Percentiles rank a stretch among this genome's conserved stretches.
Evolutionary conservation across 1,140 invertebrate species (phyloP).

Genomic region (Diachasmimorpha longicaudata): DNA sequence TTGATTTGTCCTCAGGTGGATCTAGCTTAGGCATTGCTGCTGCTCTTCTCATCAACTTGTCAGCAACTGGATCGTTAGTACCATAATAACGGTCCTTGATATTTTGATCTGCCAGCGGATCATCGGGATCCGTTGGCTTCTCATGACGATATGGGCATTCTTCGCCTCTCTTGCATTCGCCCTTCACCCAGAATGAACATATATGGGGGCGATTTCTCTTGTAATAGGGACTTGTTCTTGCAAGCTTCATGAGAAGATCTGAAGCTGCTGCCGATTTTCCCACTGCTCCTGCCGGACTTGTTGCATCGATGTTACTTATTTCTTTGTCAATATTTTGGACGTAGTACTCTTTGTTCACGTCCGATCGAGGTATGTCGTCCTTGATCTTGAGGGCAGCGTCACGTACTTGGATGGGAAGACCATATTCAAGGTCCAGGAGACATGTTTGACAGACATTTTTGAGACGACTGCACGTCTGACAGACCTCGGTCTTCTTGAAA

Average conservation of each 20-base stretch:
- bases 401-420: conserved; percentile 91
- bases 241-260: conserved; percentile 93
- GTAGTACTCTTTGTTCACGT: conserved; percentile 99
- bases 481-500: conserved; percentile 99
- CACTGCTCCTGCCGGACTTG: conserved; percentile 69
- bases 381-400: conserved; percentile 95
- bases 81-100: conserved; percentile 99
- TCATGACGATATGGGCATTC: conserved; percentile 99
- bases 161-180: conserved; percentile 97
- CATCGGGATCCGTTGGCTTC: conserved; percentile 99
- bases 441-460: conserved; percentile 99
- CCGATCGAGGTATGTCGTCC: conserved; percentile 94
- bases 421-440: conserved; percentile 97
- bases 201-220: conserved; percentile 98
- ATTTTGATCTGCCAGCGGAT: conserved; percentile 98
- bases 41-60: conserved; percentile 93
- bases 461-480: conserved; percentile 97
- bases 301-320: conserved; percentile 68
- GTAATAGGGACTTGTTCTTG: conserved; percentile 97
- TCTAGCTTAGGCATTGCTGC: conserved; percentile 94
- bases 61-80: conserved; percentile 97
- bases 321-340: conserved; percentile 93
- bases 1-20: conserved; percentile 93
- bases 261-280: conserved; percentile 80
- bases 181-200: conserved; percentile 99